A percentile compares a stretch with the other conserved stretches of the same genome.
These are phyloP conservation scores for Choreutis nemorana DNA, from an alignment of 2,888 invertebrate species.

Conservation along the genomic window DNA sequence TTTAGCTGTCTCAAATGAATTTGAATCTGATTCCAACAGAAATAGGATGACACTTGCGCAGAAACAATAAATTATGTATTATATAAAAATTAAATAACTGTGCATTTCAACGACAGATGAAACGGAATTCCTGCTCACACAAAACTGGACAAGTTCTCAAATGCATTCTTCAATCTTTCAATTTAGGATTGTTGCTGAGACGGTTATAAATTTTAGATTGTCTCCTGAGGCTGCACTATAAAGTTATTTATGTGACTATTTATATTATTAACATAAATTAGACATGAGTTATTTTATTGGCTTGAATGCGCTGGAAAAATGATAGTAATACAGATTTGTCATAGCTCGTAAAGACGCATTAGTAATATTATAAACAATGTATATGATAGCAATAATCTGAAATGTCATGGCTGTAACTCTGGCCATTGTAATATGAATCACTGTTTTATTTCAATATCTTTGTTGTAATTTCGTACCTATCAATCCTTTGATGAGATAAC, in stretches of 20 bases:
- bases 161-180: constrained; percentile 51
- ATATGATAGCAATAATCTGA: too few species aligned
- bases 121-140: constrained; percentile 16
- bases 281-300: constrained; percentile 64
- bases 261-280: constrained; percentile 67
- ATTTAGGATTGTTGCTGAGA: constrained; percentile 21
- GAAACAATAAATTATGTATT: too few species aligned
- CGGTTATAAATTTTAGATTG: constrained; percentile 55
- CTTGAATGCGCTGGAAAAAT: constrained; percentile 49
- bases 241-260: constrained; percentile 61
- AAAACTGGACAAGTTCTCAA: too few species aligned
- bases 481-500: too few species aligned
- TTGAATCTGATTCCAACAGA: too few species aligned
- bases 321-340: constrained; percentile 59
- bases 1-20: too few species aligned
- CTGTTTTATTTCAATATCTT: too few species aligned
- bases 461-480: too few species aligned
- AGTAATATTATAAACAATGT: too few species aligned
- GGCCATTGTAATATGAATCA: too few species aligned
- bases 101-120: background rate
- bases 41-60: too few species aligned
- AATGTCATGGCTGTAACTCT: too few species aligned
- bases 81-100: background rate
- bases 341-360: constrained; percentile 55
- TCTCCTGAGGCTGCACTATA: constrained; percentile 41